Conservation (phyloP, 2,113 vertebrate species). For the Todiramphus saurophagus region DNA sequence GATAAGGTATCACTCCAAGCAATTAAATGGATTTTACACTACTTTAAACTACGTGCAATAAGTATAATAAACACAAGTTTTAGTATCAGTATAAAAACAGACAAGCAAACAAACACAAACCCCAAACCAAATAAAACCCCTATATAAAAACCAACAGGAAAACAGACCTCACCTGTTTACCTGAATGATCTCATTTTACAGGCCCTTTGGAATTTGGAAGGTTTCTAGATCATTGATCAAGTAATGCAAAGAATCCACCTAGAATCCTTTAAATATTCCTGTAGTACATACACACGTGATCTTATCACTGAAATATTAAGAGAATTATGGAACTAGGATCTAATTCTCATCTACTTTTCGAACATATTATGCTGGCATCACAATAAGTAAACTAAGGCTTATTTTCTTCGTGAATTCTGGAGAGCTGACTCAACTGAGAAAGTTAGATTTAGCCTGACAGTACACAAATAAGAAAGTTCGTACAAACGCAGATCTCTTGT, state of each 20-base stretch:
- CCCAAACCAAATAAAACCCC: not conserved
- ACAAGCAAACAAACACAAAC: not conserved
- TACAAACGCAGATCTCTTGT: not conserved
- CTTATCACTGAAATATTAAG: not conserved
- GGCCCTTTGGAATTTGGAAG: not conserved
- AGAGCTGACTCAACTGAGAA: not conserved
- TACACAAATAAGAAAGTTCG: not conserved
- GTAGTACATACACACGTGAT: not conserved
- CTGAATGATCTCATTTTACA: not conserved
- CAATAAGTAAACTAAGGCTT: not conserved
- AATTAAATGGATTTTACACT: not conserved
- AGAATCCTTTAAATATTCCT: not conserved
- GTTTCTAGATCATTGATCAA: not conserved
- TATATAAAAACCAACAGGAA: not conserved
- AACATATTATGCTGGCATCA: not conserved
- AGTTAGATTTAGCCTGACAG: not conserved
- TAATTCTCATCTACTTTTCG: not conserved
- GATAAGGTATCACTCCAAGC: not conserved
- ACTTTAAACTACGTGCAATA: not conserved
- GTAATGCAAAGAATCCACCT: not conserved
- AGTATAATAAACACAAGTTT: not conserved
- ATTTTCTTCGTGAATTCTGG: not conserved
- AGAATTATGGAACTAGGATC: not conserved
- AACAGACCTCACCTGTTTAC: not conserved
- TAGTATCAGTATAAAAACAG: not conserved